Conservation (phyloP, 2,888 invertebrate genomes). For the Idaea biselata region DNA sequence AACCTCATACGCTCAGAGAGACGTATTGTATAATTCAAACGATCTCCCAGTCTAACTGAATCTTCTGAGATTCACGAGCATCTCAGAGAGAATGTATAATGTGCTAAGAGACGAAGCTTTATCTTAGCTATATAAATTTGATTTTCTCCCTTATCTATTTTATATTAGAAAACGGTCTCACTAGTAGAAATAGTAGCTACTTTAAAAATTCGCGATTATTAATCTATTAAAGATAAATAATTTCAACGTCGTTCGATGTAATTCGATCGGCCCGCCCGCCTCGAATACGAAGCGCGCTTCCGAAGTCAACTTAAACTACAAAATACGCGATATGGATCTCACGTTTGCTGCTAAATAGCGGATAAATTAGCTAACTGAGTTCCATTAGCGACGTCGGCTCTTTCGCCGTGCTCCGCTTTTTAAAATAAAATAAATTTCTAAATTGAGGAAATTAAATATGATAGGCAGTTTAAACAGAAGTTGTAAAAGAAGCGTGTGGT, state of each 20-base stretch:
- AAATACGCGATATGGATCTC: conserved; percentile 71
- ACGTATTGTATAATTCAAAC: conserved; percentile 48
- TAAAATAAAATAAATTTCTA: conserved; percentile 30
- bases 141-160: conserved; percentile 16
- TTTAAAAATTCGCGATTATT: conserved; percentile 12
- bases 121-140: conserved; percentile 29
- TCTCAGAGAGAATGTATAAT: conserved; percentile 47
- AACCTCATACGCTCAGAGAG: conserved; percentile 37
- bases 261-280: conserved; percentile 57
- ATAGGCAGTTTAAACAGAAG: conserved; percentile 5
- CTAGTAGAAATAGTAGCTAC: neutral
- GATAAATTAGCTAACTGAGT: conserved; percentile 73
- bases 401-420: conserved; percentile 34
- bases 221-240: conserved; percentile 30
- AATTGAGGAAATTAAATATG: conserved; percentile 10
- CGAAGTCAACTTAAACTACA: conserved; percentile 59
- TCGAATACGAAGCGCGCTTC: conserved; percentile 57
- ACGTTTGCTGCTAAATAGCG: conserved; percentile 74
- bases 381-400: conserved; percentile 61
- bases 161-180: neutral
- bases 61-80: conserved; percentile 38
- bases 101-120: conserved; percentile 37
- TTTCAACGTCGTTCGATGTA: conserved; percentile 36
- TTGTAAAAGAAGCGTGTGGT: conserved; percentile 1
- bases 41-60: conserved; percentile 43